These are phyloP conservation scores for Grammomys dolichurus DNA, from an alignment of 2,113 vertebrate genomes.

Conservation along the genomic window DNA sequence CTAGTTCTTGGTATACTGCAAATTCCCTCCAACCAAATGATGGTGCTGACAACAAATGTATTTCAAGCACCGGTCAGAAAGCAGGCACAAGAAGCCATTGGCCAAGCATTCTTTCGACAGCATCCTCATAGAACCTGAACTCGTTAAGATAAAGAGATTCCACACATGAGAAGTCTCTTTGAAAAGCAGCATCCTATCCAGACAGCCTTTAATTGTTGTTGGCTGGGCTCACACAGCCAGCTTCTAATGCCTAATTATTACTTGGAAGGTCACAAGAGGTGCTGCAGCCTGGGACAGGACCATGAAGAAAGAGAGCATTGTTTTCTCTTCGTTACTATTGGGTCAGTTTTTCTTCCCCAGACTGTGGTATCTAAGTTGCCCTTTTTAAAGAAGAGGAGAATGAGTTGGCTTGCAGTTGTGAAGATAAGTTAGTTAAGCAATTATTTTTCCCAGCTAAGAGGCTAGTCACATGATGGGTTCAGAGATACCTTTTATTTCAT, in stretches of 20 bases:
- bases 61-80: background rate
- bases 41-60: background rate
- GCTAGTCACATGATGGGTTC: background rate
- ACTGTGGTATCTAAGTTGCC: background rate
- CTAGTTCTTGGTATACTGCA: background rate
- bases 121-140: background rate
- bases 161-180: background rate
- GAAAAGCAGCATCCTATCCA: conserved; percentile 21
- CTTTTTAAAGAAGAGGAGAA: conserved; percentile 19
- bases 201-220: conserved; percentile 31
- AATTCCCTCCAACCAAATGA: background rate
- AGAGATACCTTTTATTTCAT: background rate
- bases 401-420: background rate
- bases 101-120: background rate
- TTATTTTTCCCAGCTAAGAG: conserved; percentile 17
- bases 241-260: conserved; percentile 36
- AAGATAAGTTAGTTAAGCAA: conserved; percentile 34
- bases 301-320: conserved; percentile 21
- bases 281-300: background rate
- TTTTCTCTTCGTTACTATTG: conserved; percentile 38
- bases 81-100: background rate
- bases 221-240: conserved; percentile 24
- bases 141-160: background rate
- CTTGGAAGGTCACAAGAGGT: background rate
- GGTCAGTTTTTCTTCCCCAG: background rate